phyloP scores from a whole-genome alignment of 2,797 vertebrate genomes.

The Cephalopachus bancanus region DNA sequence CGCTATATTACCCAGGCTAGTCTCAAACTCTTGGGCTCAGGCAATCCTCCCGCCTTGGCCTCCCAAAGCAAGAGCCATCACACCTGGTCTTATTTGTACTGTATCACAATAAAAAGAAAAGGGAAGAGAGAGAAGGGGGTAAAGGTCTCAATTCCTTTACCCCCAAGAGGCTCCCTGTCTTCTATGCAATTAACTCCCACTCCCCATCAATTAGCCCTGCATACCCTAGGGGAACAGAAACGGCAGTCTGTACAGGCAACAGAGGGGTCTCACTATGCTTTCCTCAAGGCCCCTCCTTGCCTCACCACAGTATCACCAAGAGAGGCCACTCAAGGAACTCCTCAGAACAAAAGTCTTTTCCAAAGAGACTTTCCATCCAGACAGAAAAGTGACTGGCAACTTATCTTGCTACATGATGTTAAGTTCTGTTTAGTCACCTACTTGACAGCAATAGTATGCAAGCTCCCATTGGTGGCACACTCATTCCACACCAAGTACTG shows the following conservation, averaged over 20 bases:
- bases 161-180: neutral
- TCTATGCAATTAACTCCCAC: neutral
- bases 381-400: neutral
- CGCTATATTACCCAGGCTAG: too few relatives aligned
- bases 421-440: neutral
- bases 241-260: accelerated
- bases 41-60: too few relatives aligned
- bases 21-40: too few relatives aligned
- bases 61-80: too few relatives aligned
- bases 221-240: accelerated
- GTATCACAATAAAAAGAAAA: neutral
- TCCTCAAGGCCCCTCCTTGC: neutral
- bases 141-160: neutral
- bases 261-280: accelerated
- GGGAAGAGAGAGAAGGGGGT: neutral
- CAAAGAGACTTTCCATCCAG: neutral
- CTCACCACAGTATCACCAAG: neutral
- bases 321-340: neutral
- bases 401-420: neutral
- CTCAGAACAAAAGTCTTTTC: neutral
- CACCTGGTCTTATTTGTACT: neutral
- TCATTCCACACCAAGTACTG: neutral
- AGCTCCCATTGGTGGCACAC: too few relatives aligned
- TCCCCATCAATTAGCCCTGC: accelerated
- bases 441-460: accelerated